These are phyloP conservation scores for Lepeophtheirus salmonis DNA, from an alignment of 1,140 invertebrate species.

Conservation along the genomic window DNA sequence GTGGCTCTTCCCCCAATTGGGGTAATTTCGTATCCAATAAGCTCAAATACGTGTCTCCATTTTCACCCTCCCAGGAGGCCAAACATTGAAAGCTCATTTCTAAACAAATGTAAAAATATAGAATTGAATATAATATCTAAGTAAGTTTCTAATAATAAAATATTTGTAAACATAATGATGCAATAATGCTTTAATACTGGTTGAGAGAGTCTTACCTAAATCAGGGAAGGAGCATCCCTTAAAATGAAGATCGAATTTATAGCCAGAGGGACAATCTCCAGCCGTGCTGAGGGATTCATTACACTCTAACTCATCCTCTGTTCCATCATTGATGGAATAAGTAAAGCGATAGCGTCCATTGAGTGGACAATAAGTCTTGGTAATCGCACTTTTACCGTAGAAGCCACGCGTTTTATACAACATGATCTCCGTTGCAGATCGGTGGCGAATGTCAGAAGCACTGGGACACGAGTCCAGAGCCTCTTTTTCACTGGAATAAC, in stretches of 20 bases:
- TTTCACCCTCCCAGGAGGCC: slow-evolving; percentile 9
- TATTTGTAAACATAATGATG: too few relatives aligned
- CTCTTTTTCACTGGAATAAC: slow-evolving; percentile 27
- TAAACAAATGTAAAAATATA: not conserved
- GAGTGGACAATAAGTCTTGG: slow-evolving; percentile 38
- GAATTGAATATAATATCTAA: too few relatives aligned
- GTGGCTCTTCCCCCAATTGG: slow-evolving; percentile 20
- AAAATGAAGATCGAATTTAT: slow-evolving; percentile 16
- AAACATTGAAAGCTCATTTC: slow-evolving; percentile 19
- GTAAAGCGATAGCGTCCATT: slow-evolving; percentile 41
- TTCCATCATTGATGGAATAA: slow-evolving; percentile 36
- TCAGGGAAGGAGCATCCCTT: slow-evolving; percentile 14
- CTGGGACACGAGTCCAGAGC: slow-evolving; percentile 26
- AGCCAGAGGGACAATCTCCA: slow-evolving; percentile 11
- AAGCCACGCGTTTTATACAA: slow-evolving; percentile 24
- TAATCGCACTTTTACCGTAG: slow-evolving; percentile 15
- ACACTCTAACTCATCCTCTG: slow-evolving; percentile 34
- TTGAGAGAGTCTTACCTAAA: slow-evolving; percentile 10
- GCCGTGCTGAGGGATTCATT: slow-evolving; percentile 33
- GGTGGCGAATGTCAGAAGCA: slow-evolving; percentile 21
- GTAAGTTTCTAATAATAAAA: not conserved
- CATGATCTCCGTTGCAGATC: slow-evolving; percentile 25
- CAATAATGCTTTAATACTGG: too few relatives aligned
- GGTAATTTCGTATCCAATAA: slow-evolving; percentile 18
- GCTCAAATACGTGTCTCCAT: slow-evolving; percentile 16